Base-by-base conservation (phyloP, 2,113 vertebrate species). In the Scolopax mira region DNA sequence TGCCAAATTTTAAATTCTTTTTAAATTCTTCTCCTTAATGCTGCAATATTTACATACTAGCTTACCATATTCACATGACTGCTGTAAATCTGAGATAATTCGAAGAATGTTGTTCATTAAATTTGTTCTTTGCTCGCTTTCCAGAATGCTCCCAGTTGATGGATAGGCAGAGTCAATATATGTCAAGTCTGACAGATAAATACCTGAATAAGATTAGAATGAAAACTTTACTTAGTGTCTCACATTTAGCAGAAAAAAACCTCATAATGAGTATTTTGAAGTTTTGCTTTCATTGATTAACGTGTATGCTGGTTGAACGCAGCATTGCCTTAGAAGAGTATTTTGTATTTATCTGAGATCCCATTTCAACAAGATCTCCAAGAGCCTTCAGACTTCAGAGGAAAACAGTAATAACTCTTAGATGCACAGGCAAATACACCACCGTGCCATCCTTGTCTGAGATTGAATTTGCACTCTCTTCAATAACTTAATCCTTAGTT, bases 61-160 rank as follows among this genome's bases (percentile, higher is more conserved):
- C 99, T 95, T 89, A 99, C 99, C 99, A 52, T 99, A 99, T 96
- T 99, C 99, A 96, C 99, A 99, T 0, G 99, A 99, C 96, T 99
- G 99, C 95, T 99, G 99, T 96, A 99, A 97, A 93, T 99, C 99
- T 21, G 99, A 99, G 97, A 99, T 99, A 93, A 99, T 99, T 97
- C 99, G 98, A 94, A 99, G 99, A 60, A 99, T 99, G 97, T 99
- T 99, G 97, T 99, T 99, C 99, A 99, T 99, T 95, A 99, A 97
- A 96, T 99, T 99, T 89, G 99, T 99, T 96, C 99, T 98, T 95
- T 99, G 99, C 91, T 99, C 99, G 23, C 98, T 99, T 98, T 99
- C 99, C 98, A 99, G 97, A 97, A 99, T 99, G 98, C 99, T 99
- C 70, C 99, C 99, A 2, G 99, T 99, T 88, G 99, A 99, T 46